Percentiles rank a stretch among this genome's conserved stretches.
Evolutionary conservation across 92 coral and sea anemone species (phyloP).

Genomic region (Palythoa caribaeorum): DNA sequence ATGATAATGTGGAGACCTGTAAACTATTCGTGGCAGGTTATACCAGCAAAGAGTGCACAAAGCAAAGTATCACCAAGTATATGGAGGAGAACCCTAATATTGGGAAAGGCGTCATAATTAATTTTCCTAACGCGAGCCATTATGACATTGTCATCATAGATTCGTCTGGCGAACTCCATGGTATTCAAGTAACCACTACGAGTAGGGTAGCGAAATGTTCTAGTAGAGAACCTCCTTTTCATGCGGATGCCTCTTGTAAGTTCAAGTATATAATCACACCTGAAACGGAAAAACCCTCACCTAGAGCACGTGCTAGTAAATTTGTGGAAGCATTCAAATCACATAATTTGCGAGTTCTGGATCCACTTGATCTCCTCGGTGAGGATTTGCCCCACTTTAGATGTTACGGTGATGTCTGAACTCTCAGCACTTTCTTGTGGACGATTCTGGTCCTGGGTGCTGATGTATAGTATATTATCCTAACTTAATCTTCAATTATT

Average conservation of each 20-base stretch:
- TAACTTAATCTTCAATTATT: not conserved
- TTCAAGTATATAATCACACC: conserved; percentile 45
- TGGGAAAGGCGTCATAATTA: conserved; percentile 29
- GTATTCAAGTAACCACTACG: conserved; percentile 29
- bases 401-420: not conserved
- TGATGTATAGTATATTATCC: conserved; percentile 1
- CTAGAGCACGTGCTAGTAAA: not conserved
- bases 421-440: conserved; percentile 3
- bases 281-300: conserved; percentile 21
- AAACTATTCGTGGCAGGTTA: not conserved
- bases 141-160: conserved; percentile 47
- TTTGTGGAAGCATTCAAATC: conserved; percentile 14
- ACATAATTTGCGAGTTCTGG: conserved; percentile 38
- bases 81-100: conserved; percentile 31
- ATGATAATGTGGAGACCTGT: not conserved
- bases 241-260: conserved; percentile 32
- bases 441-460: conserved; percentile 12
- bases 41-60: not conserved
- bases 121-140: conserved; percentile 20
- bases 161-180: conserved; percentile 22
- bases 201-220: conserved; percentile 22
- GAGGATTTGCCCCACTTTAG: conserved; percentile 25
- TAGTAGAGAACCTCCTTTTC: conserved; percentile 27
- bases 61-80: conserved; percentile 30
- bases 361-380: conserved; percentile 26